Base-by-base conservation (phyloP, 1,140 invertebrate species). In the Dendroctonus ponderosae region DNA sequence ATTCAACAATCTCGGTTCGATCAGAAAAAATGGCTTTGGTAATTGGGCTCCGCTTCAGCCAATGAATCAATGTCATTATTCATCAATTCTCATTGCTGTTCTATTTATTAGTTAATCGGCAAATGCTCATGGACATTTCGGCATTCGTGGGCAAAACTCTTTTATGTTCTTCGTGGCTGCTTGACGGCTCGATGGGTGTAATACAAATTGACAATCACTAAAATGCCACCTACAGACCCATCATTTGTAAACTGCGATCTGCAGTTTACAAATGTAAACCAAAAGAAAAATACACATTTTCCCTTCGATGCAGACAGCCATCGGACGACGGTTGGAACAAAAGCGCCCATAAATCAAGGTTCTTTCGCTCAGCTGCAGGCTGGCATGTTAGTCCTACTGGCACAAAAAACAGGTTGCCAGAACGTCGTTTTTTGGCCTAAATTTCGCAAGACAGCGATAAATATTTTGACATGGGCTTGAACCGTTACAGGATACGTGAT, bases 401-500 rank as follows among this genome's bases (percentile, higher is more conserved):
- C 56, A 58, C 15, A 58, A 58, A 26, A 58, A 58, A 58, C 56
- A 44, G 56, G 40, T 44, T 26, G 12, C 38, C 12, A 15, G 9
- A 26, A 3, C 56, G 4, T 5, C 15, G 53, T 56, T 58, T 58
- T 58, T 15, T 58, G 56, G 56, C 41, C 42, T 58, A 58, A 58
- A 46, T 58, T 58, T 46, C n/a, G 56, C 56, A 58, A 43, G 56
- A 58, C 56, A 40, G 38, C 56, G 37, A 26, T 40, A 56, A 56
- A 52, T 52, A 52, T 56, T 56, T 39, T 11, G 53, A n/a, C 26
- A 39, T 11, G 53, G 46, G 46, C 56, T 44, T 37, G 56, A 58
- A 58, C 56, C 56, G 56, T 58, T 58, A 58, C 42, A n/a, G 7
- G 40, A 44, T 58, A 58, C 56, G 56, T 58, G 56, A 58, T 58